Base-by-base conservation (phyloP, 2,113 vertebrate genomes). In the Scopus umbretta region DNA sequence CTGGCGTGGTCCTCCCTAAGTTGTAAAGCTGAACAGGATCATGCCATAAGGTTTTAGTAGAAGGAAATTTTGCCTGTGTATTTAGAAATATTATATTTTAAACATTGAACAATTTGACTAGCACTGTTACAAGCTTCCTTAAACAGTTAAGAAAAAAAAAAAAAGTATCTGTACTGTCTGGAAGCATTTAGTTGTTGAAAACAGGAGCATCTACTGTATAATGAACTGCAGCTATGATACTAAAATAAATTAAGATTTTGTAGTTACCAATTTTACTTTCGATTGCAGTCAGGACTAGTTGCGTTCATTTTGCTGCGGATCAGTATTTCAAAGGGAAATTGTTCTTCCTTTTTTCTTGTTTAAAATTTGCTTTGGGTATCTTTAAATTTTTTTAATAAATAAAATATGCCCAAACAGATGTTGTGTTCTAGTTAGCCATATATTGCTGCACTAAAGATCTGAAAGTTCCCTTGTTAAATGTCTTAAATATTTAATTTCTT, bases 401-500 rank as follows among this genome's bases (percentile, higher is more conserved):
- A 96, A 96, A 96, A 90, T 88, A 93, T 93, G 74, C 76, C 55
- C 5, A 11, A 91, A 34, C 82, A 96, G 91, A 72, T 95, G 82
- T 88, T 83, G 71, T 86, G 61, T 90, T 95, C 80, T 86, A 62
- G 91, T 74, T 95, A 92, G 81, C 90, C 58, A 19, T 93, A 80
- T 93, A 86, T 91, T 95, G 91, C 79, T 94, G 13, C 80, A 52
- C 52, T 88, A 88, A 97, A 94, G 59, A 89, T 79, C 73, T 88
- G 86, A 90, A 93, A 86, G 72, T 92, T 95, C 63, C 72, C 82
- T 76, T 6, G 2, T 92, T 96, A 94, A 80, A 73, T 94, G 63
- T 80, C 68, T 91, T 94, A 92, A 96, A 94, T 94, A 86, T 85
- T 96, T 95, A 68, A 92, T 90, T 96, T 86, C 68, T 91, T 89